Evolutionary conservation across 2,113 vertebrate species (phyloP), one percentile per base, ranked within the genome.

Genomic region (Sarotherodon lohbergeri): DNA sequence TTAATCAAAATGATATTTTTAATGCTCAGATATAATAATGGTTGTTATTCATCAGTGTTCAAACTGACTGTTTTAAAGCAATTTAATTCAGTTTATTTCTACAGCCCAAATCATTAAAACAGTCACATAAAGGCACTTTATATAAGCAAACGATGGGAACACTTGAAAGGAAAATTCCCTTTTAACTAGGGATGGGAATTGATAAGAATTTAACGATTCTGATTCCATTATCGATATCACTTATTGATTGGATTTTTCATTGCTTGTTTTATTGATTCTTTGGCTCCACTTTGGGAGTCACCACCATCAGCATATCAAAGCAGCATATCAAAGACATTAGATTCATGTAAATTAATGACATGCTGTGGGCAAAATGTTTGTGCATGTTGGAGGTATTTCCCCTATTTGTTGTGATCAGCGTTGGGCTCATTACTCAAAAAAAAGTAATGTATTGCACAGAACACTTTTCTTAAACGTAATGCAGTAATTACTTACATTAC

Each of bases 151-250:
- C 1, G 10, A 66, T 39, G 3, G 34, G 3, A 39, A 39, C 6
- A 39, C 6, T 66, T 2, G 10, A 66, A 66, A 66, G 61, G 19
- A 66, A 66, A 39, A 39, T 13, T 39, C 34, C 61, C 34, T n/a
- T 39, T 66, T 39, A 39, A 66, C 32, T 8, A 66, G 19, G 2
- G 61, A 22, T n/a, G 34, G 19, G 10, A 66, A 39, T 39, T 22
- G 19, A 39, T 66, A 66, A 36, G 61, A 66, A 66, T 39, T 39
- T 39, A 39, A 9, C 36, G 9, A 39, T 63, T 66, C 17, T 0
- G 0, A 66, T 22, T 66, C 61, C 61, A 39, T 66, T 12, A n/a
- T n/a, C 0, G 0, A 13, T 66, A 66, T 66, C 61, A 39, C 17
- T 7, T 66, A 66, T 39, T 12, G 17, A 39, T 1, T 39, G 1